Base-by-base conservation (phyloP, 2,888 invertebrate species). In the Sericinus montela region DNA sequence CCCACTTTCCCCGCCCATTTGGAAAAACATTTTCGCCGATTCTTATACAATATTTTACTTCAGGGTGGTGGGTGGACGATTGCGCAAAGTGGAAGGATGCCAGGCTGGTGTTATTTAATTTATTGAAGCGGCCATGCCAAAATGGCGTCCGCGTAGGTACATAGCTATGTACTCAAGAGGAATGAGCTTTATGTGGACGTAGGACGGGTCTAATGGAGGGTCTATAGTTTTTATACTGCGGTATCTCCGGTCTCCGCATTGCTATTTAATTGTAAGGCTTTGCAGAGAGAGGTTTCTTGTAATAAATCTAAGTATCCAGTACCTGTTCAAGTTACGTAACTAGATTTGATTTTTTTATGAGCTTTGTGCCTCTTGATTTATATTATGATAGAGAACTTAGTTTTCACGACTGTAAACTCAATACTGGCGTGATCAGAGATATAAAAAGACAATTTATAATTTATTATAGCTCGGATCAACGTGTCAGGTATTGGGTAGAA, bases 101-200 rank as follows among this genome's bases (percentile, higher is more conserved):
- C 68, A 63, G 74, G 74, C 32, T 32, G n/a, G 32, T 32, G 72
- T 83, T 82, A 85, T 82, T 82, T 80, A 83, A 83, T 81, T 75
- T 75, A 76, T 72, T 58, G 46, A 40, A 16, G 47, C 41, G 10
- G 46, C 34, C 46, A 28, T 40, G 34, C 39, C 28, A 49, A 49
- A 35, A 49, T 49, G 48, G 48, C 48, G 6, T 5, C 6, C 32
- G 7, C 32, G 4, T 11, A 32, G 32, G 47, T 13, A 47, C 28
- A 9, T 13, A 19, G 40, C 15, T 40, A 44, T 29, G 19, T 23
- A 13, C 37, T 32, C 8, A 25, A 14, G 25, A 28, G 28, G 25
- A 25, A 14, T 13, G 38, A 10, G 45, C 30, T 38, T 19, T 34
- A n/a, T 46, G n/a, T 47, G 32, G 11, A 29, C 16, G 35, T 35